Conservation (phyloP, 2,888 invertebrate species). For the Melanophora roralis region DNA sequence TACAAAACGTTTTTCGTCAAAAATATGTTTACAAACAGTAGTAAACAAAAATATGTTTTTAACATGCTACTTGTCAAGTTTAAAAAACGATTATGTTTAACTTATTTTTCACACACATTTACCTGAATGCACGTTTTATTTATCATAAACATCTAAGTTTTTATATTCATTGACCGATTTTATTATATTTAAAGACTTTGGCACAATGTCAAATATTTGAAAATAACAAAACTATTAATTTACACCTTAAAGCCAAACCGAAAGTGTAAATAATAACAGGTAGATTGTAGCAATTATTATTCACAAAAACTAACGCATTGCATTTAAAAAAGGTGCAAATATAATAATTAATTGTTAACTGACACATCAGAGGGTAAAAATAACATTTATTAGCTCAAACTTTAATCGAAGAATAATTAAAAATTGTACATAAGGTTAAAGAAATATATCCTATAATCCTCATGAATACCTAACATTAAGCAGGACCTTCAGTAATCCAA, state of each 20-base stretch:
- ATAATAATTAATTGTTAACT: background rate
- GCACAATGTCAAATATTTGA: slow-evolving; percentile 14
- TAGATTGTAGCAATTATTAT: background rate
- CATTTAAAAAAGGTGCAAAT: background rate
- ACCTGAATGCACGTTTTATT: background rate
- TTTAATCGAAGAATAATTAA: no score
- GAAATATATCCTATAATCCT: no score
- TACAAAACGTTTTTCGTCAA: no score
- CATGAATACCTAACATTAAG: no score
- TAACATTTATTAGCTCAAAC: no score
- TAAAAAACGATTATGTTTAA: no score
- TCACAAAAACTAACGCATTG: background rate
- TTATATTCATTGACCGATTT: slow-evolving; percentile 23
- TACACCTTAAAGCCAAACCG: slow-evolving; percentile 35
- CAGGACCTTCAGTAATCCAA: no score
- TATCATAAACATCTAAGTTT: background rate
- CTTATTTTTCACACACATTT: background rate
- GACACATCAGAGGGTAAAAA: no score
- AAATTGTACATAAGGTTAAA: no score
- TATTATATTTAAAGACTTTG: slow-evolving; percentile 27
- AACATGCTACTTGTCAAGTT: no score
- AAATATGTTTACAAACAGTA: no score
- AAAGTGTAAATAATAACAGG: slow-evolving; percentile 51
- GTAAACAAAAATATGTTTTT: no score
- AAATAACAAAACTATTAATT: slow-evolving; percentile 28